Conservation (phyloP, 1,140 invertebrate species). For the Drosophila yakuba region DNA sequence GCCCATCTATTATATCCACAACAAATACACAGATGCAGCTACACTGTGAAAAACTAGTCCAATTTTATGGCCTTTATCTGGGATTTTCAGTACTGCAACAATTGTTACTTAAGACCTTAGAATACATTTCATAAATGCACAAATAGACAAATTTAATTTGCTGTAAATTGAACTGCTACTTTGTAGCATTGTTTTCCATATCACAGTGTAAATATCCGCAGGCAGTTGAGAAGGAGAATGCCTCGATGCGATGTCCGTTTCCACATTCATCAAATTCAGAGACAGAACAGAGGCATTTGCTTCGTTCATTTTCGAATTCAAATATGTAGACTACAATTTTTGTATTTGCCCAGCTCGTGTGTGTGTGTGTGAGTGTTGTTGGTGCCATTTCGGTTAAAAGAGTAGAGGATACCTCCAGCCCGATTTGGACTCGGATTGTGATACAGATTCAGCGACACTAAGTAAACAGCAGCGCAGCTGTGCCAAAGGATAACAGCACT, state of each 20-base stretch:
- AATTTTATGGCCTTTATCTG: too few species aligned
- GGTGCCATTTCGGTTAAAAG: slow-evolving; percentile 28
- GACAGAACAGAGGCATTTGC: slow-evolving; percentile 24
- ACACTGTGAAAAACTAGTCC: background rate
- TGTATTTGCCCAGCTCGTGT: slow-evolving; percentile 49
- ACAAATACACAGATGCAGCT: slow-evolving; percentile 55
- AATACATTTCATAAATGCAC: too few species aligned
- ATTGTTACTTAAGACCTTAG: too few species aligned
- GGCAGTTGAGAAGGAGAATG: slow-evolving; percentile 10
- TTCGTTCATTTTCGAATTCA: slow-evolving; percentile 61
- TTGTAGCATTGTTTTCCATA: background rate
- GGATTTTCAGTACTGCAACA: too few species aligned
- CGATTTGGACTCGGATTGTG: slow-evolving; percentile 24
- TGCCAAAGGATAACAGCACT: slow-evolving; percentile 71
- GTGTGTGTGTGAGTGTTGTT: background rate
- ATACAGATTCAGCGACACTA: slow-evolving; percentile 77
- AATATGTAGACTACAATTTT: slow-evolving; percentile 66
- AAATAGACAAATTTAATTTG: too few species aligned
- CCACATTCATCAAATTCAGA: slow-evolving; percentile 70
- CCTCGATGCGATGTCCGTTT: slow-evolving; percentile 31
- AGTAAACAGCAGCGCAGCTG: slow-evolving; percentile 76
- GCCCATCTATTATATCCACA: slow-evolving; percentile 51
- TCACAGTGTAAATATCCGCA: slow-evolving; percentile 3
- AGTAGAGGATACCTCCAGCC: slow-evolving; percentile 9
- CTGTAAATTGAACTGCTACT: too few species aligned